These are phyloP conservation scores for Polyergus mexicanus DNA, from an alignment of 1,140 invertebrate genomes.

Conservation along the genomic window DNA sequence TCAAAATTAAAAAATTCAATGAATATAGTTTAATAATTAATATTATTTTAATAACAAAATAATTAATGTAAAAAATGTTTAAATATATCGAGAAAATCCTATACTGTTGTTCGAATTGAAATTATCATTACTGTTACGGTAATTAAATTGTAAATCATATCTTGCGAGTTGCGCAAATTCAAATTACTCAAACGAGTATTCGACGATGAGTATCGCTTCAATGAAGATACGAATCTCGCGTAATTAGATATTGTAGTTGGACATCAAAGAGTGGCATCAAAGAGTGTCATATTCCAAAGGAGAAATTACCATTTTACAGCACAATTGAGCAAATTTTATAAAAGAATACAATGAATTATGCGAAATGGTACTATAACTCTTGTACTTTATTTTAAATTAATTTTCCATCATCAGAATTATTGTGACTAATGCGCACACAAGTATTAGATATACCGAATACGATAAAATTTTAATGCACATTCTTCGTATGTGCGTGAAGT, in stretches of 20 bases:
- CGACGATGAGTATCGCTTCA: constrained; percentile 18
- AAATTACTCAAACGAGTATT: background rate
- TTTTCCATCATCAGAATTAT: background rate
- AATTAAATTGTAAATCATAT: background rate
- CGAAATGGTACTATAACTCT: background rate
- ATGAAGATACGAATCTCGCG: constrained; percentile 30
- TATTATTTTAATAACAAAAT: background rate
- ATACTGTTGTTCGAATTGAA: background rate
- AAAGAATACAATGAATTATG: background rate
- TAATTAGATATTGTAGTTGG: constrained; percentile 11
- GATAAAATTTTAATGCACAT: background rate
- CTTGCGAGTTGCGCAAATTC: constrained; percentile 11
- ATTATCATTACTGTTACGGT: background rate
- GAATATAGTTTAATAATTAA: background rate
- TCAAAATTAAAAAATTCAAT: background rate
- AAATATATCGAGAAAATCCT: background rate
- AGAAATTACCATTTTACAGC: constrained; percentile 9
- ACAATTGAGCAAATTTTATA: background rate
- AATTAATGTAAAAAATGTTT: background rate
- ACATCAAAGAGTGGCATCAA: background rate
- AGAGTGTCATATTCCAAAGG: background rate
- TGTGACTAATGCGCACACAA: background rate
- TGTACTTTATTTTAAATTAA: background rate
- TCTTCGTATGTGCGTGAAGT: background rate
- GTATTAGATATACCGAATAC: background rate